Percentiles rank a stretch among this genome's conserved stretches.
Conservation (phyloP, 2,797 vertebrate genomes). For the Oreortyx pictus region DNA sequence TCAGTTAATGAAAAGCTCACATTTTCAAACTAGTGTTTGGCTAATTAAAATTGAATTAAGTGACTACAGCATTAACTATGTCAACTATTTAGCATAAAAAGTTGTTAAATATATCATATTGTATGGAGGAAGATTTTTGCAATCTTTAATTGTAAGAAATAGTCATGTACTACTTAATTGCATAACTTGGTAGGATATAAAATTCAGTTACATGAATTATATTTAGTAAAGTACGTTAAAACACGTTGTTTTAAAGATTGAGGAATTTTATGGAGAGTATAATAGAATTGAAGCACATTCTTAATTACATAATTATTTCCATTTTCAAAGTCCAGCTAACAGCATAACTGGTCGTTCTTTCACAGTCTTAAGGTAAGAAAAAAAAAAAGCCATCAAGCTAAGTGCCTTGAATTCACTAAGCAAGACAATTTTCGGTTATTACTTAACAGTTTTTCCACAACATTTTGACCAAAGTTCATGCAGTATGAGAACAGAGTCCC, state of each 20-base stretch:
- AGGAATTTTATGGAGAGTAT: slow-evolving; percentile 76
- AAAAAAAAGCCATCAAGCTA: slow-evolving; percentile 35
- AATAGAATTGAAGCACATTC: slow-evolving; percentile 76
- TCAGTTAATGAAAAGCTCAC: slow-evolving; percentile 74
- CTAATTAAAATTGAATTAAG: slow-evolving; percentile 83
- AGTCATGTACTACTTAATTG: slow-evolving; percentile 79
- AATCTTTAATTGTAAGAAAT: slow-evolving; percentile 81
- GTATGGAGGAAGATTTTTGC: slow-evolving; percentile 73
- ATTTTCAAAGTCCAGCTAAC: slow-evolving; percentile 80
- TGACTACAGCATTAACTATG: slow-evolving; percentile 78
- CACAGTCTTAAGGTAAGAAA: slow-evolving; percentile 58
- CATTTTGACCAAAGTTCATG: not conserved
- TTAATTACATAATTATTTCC: slow-evolving; percentile 82
- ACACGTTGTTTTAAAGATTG: slow-evolving; percentile 75
- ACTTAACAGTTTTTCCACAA: not conserved
- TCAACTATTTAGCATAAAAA: slow-evolving; percentile 80
- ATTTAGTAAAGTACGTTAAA: slow-evolving; percentile 83
- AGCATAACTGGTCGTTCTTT: slow-evolving; percentile 70
- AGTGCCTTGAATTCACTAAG: not conserved
- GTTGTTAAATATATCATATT: slow-evolving; percentile 81
- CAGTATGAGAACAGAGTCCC: not conserved
- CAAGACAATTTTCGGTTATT: not conserved
- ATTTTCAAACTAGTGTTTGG: slow-evolving; percentile 79
- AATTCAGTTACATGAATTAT: slow-evolving; percentile 80
- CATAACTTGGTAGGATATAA: slow-evolving; percentile 79